Base-by-base conservation (phyloP, 1,140 invertebrate genomes). In the Trichomalopsis sarcophagae region DNA sequence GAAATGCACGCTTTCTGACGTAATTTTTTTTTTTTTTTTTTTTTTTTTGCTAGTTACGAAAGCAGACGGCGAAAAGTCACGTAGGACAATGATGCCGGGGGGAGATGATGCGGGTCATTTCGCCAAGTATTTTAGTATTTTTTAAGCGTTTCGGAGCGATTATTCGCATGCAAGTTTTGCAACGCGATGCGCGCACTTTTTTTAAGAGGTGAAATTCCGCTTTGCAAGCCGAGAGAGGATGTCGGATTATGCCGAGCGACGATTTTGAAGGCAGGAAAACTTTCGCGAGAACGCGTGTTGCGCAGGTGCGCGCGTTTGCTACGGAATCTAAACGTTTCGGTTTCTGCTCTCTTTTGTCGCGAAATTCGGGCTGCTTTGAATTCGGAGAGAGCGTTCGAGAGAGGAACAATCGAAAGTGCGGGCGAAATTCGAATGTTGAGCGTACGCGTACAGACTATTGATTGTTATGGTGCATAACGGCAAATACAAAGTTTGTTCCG, bases 21-120 rank as follows among this genome's bases (percentile, higher is more conserved):
- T 88, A 88, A 89, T 89, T 89, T 87, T n/a, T 11, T 36, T 36
- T 36, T 36, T 89, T 89, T 87, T n/a, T 10, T 89, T 89, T 87
- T n/a, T 11, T 66, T 88, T 87, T 88, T 85, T 81, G 78, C 62
- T 55, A 23, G 40, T 91, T 89, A 88, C 89, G 86, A 90, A 88
- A 90, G 44, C 10, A n/a, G 9, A 0, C 74, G 17, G 27, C 74
- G 40, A 50, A 74, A 76, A 76, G 74, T 76, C 74, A 76, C 74
- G 74, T 76, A 76, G 74, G 74, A 50, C 74, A 76, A 76, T 50
- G 36, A 14, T 21, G 11, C 4, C 62, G 62, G 13, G 6, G 50
- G 40, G 71, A 27, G 66, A 55, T 55, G 1, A 21, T 36, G 33
- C 50, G 50, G 17, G 21, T 55, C 50, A 14, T 55, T 55, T 44